These are phyloP conservation scores for Clarias magur DNA, from an alignment of 2,113 vertebrate genomes.

Conservation along the genomic window DNA sequence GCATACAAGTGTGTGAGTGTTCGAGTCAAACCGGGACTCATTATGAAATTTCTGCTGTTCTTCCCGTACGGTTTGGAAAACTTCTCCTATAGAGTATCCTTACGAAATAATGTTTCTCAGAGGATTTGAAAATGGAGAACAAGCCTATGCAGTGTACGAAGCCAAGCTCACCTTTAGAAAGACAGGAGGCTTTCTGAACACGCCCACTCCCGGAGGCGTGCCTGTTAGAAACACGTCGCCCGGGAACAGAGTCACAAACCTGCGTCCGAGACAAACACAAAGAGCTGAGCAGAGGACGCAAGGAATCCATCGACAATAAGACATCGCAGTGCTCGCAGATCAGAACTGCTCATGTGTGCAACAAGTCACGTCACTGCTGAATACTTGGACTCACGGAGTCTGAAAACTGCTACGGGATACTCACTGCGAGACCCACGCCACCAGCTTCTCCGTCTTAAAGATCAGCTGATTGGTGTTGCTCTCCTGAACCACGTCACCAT, in stretches of 20 bases:
- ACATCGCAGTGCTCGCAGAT: neutral
- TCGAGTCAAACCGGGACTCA: too few relatives aligned
- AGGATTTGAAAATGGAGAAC: neutral
- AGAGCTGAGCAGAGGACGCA: neutral
- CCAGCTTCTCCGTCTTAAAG: constrained; percentile 80
- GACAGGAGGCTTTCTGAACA: constrained; percentile 83
- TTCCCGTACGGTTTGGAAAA: too few relatives aligned
- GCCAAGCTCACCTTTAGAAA: constrained; percentile 82
- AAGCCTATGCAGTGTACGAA: neutral
- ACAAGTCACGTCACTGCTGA: neutral
- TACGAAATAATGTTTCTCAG: neutral
- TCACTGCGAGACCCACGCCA: constrained; percentile 90
- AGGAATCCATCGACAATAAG: neutral
- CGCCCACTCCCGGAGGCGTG: constrained; percentile 89
- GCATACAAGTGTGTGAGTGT: too few relatives aligned
- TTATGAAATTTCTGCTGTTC: too few relatives aligned
- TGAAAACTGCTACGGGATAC: constrained; percentile 41
- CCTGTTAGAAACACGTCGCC: constrained; percentile 91
- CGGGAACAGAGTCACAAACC: constrained; percentile 85
- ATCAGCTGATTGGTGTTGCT: constrained; percentile 90
- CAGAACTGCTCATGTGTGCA: neutral
- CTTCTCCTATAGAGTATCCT: neutral
- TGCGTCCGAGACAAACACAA: constrained; percentile 55
- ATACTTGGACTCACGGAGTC: neutral
- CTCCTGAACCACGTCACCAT: constrained; percentile 80